Evolutionary conservation across 2,888 invertebrate genomes (phyloP).

Genomic region (Ariolimax columbianus): DNA sequence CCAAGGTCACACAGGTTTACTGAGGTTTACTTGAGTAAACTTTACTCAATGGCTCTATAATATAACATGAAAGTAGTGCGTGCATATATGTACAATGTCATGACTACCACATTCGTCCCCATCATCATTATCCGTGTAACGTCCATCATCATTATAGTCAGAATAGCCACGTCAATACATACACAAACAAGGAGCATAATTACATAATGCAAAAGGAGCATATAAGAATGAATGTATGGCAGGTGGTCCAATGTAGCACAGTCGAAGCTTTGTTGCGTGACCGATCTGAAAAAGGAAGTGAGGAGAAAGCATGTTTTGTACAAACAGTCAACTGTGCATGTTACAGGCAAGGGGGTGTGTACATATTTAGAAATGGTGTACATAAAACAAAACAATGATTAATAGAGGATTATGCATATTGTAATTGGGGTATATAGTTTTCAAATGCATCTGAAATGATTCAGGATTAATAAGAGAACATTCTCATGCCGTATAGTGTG

Average conservation of each 20-base stretch:
- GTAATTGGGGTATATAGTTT: background rate
- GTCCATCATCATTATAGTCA: background rate
- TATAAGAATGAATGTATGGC: background rate
- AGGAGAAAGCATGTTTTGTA: background rate
- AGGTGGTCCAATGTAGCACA: background rate
- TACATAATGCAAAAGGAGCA: conserved; percentile 17
- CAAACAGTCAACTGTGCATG: background rate
- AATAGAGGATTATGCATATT: background rate
- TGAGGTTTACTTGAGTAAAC: too few species aligned
- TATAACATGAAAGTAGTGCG: too few species aligned
- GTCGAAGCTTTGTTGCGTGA: conserved; percentile 12
- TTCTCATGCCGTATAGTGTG: too few species aligned
- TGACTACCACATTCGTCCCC: too few species aligned
- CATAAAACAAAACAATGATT: background rate
- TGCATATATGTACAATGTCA: too few species aligned
- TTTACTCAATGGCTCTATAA: too few species aligned
- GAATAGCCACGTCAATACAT: background rate
- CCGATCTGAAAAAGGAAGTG: background rate
- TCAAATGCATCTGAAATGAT: too few species aligned
- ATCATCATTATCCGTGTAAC: background rate
- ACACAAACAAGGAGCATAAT: background rate
- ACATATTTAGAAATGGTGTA: background rate
- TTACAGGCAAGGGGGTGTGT: background rate
- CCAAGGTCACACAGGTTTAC: too few species aligned
- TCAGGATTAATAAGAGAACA: too few species aligned